Base-by-base conservation (phyloP, 2,797 vertebrate genomes). In the Takifugu rubripes region DNA sequence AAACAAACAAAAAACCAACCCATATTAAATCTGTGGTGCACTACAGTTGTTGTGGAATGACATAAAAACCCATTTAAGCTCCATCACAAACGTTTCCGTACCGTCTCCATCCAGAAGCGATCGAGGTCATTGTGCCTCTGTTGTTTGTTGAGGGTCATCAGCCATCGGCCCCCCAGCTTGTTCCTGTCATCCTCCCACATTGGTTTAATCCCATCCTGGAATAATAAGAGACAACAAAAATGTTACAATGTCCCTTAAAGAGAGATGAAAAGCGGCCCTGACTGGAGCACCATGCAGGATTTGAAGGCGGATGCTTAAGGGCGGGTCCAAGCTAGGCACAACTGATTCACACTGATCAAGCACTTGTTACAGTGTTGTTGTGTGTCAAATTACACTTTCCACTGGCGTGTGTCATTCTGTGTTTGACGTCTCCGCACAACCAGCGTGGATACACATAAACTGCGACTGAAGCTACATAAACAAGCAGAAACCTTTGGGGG, bases 101-200 rank as follows among this genome's bases (percentile, higher is more conserved):
- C 92, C 8, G 91, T 93, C 72, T 93, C 92, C 90, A 93, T 92
- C 92, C 92, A 93, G 78, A 86, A 93, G 63, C 91, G 89, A 72
- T 93, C 92, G 1, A 93, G 87, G 79, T 93, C 92, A 45, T 92
- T 92, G 78, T 93, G 92, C 83, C 92, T 87, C 84, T 93, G 92
- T 81, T 92, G 91, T 79, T 91, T 93, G 70, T 75, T 89, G 52
- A 93, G 91, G 48, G 92, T 93, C 86, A 93, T 93, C 74, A 93
- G 77, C 92, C 92, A 93, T 79, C 92, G 87, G 58, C 92, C 92
- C 7, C 92, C 92, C 4, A 91, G 83, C 72, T 93, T 93, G 84
- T 93, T 93, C 84, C 90, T 84, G 65, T 92, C 92, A 26, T 93
- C 92, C 74, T 93, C 92, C 92, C 92, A 93, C 92, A 93, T 93